Evolutionary conservation across 2,797 vertebrate genomes (phyloP).

Genomic region (Lutra lutra): DNA sequence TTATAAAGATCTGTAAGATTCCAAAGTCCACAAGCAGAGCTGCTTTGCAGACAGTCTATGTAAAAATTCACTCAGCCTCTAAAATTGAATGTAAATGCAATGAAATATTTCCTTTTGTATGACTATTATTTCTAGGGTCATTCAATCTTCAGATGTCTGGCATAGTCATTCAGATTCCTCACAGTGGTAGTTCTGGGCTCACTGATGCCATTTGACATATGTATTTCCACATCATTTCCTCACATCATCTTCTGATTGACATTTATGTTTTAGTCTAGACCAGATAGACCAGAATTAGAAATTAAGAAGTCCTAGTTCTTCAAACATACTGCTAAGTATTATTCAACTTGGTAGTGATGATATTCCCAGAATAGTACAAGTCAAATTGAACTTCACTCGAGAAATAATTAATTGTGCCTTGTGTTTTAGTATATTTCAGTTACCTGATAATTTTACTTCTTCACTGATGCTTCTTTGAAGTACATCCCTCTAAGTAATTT

Average conservation of each 20-base stretch:
- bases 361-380: background rate
- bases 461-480: background rate
- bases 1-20: background rate
- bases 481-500: background rate
- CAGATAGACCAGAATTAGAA: background rate
- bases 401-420: background rate
- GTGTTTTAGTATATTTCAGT: background rate
- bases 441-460: background rate
- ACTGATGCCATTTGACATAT: background rate
- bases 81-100: background rate
- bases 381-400: background rate
- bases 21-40: background rate
- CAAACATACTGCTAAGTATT: background rate
- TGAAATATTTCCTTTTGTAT: background rate
- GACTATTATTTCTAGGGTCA: background rate
- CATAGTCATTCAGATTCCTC: background rate
- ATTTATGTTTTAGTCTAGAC: constrained; percentile 26
- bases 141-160: background rate
- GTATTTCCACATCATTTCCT: constrained; percentile 30
- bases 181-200: background rate
- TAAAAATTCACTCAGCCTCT: background rate
- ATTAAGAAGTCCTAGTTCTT: constrained; percentile 7
- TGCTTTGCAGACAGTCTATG: background rate
- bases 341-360: background rate
- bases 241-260: constrained; percentile 35